A percentile compares a stretch with the other conserved stretches of the same genome.
phyloP scores from a whole-genome alignment of 30 jellyfish, hydroid and myxozoan species.

The Cassiopea andromeda region DNA sequence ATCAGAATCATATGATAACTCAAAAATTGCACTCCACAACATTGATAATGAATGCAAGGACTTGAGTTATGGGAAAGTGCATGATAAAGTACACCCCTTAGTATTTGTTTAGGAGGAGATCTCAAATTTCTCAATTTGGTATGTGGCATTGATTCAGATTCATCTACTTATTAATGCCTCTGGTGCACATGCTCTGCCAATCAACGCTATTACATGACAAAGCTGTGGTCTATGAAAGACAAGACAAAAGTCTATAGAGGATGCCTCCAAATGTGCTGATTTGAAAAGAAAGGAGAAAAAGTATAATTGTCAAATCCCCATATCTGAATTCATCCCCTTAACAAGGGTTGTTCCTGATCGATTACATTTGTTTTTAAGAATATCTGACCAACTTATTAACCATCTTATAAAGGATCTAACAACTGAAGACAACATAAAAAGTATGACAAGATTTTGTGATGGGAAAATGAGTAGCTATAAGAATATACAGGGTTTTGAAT shows the following conservation, averaged over 20 bases:
- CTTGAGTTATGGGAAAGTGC: too few relatives aligned
- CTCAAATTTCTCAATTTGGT: too few relatives aligned
- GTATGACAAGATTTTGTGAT: too few relatives aligned
- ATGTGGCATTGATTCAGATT: too few relatives aligned
- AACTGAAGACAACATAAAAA: not conserved
- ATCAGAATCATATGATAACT: not conserved
- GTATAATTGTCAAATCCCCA: not conserved
- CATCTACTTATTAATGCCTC: too few relatives aligned
- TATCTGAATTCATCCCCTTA: not conserved
- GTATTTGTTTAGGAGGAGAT: too few relatives aligned
- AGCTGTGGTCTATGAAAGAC: not conserved
- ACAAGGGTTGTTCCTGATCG: slow-evolving; percentile 14
- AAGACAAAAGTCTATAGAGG: slow-evolving; percentile 2
- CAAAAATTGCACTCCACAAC: not conserved
- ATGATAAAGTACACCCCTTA: too few relatives aligned
- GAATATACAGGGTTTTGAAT: too few relatives aligned
- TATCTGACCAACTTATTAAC: slow-evolving; percentile 3
- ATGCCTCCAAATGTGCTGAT: not conserved
- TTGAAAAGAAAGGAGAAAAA: not conserved
- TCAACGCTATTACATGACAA: slow-evolving; percentile 18
- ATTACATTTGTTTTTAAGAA: not conserved
- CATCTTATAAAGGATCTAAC: not conserved
- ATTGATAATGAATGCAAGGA: too few relatives aligned
- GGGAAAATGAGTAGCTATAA: too few relatives aligned
- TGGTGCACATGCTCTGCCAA: slow-evolving; percentile 11